Conservation (phyloP, 2,113 vertebrate genomes). For the Cinclus mexicanus region DNA sequence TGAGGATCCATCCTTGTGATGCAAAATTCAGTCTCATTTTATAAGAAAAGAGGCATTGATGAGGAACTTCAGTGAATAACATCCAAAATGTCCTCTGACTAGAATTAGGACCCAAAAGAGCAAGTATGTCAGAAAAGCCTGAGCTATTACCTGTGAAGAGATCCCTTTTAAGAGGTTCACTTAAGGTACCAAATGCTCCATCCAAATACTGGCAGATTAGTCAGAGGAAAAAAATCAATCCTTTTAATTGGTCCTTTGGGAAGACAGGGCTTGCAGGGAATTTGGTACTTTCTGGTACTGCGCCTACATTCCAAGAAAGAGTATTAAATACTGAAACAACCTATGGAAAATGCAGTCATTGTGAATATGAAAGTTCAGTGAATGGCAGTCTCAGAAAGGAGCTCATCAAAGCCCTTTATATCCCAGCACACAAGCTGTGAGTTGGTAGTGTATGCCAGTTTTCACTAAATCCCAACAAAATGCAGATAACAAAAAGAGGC, state of each 20-base stretch:
- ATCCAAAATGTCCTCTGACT: background rate
- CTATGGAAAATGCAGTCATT: background rate
- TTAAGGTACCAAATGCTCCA: background rate
- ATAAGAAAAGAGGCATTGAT: background rate
- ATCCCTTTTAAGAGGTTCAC: background rate
- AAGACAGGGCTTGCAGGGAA: background rate
- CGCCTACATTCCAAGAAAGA: background rate
- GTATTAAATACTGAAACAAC: background rate
- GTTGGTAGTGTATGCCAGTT: background rate
- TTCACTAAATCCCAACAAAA: background rate
- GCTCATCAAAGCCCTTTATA: background rate
- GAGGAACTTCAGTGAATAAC: background rate
- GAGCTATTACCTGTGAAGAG: background rate
- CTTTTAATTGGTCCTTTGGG: background rate
- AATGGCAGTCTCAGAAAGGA: background rate
- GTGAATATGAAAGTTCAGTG: background rate
- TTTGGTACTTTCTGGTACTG: background rate
- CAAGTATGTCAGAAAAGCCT: background rate
- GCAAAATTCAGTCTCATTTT: background rate
- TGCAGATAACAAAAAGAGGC: background rate
- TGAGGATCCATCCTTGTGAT: background rate
- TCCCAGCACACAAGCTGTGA: background rate
- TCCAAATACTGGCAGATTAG: background rate
- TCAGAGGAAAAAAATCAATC: background rate
- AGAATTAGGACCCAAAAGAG: background rate